Evolutionary conservation across 2,797 vertebrate species (phyloP).

Genomic region (Hybognathus amarus): DNA sequence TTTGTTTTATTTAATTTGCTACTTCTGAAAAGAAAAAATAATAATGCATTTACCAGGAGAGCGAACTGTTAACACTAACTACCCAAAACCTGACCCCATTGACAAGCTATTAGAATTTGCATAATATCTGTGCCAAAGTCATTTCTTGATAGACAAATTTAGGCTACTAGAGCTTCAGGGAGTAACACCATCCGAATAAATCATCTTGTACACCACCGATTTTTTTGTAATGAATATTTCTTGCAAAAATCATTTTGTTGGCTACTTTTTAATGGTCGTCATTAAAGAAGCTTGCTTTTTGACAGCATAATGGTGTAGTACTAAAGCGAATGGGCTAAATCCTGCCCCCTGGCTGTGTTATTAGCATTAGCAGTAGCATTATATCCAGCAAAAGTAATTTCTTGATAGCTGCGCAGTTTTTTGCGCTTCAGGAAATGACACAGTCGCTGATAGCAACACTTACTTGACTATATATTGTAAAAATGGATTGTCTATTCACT

Average conservation of each 20-base stretch:
- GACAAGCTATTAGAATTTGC: background rate
- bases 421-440: background rate
- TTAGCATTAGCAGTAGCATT: slow-evolving; percentile 23
- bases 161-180: background rate
- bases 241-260: slow-evolving; percentile 7
- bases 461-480: slow-evolving; percentile 39
- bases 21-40: background rate
- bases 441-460: background rate
- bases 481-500: slow-evolving; percentile 42
- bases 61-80: background rate
- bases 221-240: slow-evolving; percentile 3
- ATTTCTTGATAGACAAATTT: background rate
- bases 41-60: background rate
- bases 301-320: slow-evolving; percentile 7
- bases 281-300: slow-evolving; percentile 5
- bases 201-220: background rate
- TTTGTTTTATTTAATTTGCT: background rate
- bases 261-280: background rate
- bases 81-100: background rate
- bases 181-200: background rate
- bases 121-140: background rate
- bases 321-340: slow-evolving; percentile 4
- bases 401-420: slow-evolving; percentile 15
- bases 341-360: slow-evolving; percentile 6
- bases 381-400: slow-evolving; percentile 30